phyloP scores from a whole-genome alignment of 1,140 invertebrate species.

The Aphelenchoides fujianensis region DNA sequence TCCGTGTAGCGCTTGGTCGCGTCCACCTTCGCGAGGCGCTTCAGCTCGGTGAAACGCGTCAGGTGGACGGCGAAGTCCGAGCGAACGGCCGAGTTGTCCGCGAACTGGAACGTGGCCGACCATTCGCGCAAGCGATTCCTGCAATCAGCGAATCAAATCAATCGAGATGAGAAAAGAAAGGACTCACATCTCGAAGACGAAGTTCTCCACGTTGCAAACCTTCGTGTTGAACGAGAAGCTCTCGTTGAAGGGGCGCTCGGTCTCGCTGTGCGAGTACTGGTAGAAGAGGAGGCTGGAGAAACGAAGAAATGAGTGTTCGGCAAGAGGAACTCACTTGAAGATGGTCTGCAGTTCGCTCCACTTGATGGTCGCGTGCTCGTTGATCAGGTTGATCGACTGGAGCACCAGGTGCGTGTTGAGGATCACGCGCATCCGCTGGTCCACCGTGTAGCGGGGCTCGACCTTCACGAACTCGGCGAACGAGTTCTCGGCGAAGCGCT shows the following conservation, averaged over 20 bases:
- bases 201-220: neutral
- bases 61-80: neutral
- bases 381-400: neutral
- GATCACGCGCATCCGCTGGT: neutral
- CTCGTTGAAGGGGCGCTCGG: neutral
- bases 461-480: neutral
- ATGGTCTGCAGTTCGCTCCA: neutral
- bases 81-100: neutral
- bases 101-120: neutral
- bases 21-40: neutral
- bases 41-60: neutral
- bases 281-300: neutral
- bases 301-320: too few species aligned
- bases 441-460: neutral
- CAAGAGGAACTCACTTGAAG: too few species aligned
- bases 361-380: neutral
- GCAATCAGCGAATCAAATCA: neutral
- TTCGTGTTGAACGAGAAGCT: neutral
- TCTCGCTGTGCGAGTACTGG: neutral
- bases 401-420: neutral
- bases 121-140: conserved; percentile 12
- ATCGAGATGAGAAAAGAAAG: neutral
- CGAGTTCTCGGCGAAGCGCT: neutral
- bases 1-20: neutral
- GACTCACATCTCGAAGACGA: conserved; percentile 2